A percentile compares a stretch with the other conserved stretches of the same genome.
These are phyloP conservation scores for Calidris pygmaea DNA, from an alignment of 2,113 vertebrate genomes.

Conservation along the genomic window DNA sequence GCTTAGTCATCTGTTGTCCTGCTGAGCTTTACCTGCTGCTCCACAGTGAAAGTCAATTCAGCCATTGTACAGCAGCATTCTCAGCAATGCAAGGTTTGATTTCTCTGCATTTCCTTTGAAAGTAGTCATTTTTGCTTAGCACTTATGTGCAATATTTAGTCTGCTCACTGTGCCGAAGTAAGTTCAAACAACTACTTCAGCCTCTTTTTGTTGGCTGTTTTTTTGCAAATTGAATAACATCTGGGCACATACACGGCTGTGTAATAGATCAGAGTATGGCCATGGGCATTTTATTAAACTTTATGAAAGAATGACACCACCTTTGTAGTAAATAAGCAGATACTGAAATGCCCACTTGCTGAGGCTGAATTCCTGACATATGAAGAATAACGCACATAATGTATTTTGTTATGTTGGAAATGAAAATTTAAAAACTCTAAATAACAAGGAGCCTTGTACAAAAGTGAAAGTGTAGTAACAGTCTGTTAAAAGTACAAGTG, in stretches of 20 bases:
- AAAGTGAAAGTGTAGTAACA: background rate
- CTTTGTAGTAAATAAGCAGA: background rate
- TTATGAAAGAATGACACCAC: background rate
- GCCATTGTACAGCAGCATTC: background rate
- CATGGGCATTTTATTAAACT: background rate
- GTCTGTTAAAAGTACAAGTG: background rate
- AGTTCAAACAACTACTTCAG: background rate
- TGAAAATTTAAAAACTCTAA: background rate
- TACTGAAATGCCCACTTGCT: background rate
- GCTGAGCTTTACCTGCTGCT: background rate
- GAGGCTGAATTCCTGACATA: background rate
- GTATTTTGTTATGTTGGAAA: background rate
- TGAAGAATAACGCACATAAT: background rate
- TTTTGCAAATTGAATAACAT: background rate
- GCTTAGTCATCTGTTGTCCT: background rate
- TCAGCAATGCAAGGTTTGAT: background rate
- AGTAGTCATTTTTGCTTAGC: background rate
- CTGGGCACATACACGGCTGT: background rate
- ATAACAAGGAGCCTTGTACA: background rate
- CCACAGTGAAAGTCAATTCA: background rate
- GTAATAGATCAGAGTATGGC: background rate
- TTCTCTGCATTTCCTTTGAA: background rate
- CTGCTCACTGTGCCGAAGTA: background rate
- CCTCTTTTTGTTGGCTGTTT: background rate
- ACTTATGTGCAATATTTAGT: background rate